Percentiles rank a stretch among this genome's conserved stretches.
These are phyloP conservation scores for Opisthocomus hoazin DNA, from an alignment of 2,113 vertebrate species.

Conservation along the genomic window DNA sequence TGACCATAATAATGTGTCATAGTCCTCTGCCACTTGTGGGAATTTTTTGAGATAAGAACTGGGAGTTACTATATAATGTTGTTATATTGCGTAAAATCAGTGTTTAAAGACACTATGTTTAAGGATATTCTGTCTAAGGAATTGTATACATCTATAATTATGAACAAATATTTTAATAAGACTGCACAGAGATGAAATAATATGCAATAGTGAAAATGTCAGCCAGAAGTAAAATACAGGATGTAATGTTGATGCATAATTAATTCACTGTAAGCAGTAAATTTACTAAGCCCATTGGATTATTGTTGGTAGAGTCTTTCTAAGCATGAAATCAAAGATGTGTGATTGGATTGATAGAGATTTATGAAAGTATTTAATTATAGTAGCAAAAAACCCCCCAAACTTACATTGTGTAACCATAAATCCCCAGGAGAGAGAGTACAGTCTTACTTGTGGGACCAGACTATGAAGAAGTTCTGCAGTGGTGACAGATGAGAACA, in stretches of 20 bases:
- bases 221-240: background rate
- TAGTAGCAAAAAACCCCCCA: too few species aligned
- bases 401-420: too few species aligned
- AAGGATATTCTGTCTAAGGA: background rate
- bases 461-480: background rate
- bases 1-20: background rate
- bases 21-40: background rate
- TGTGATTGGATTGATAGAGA: background rate
- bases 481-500: background rate
- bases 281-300: background rate
- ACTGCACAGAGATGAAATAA: background rate
- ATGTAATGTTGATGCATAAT: background rate
- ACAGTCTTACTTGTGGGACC: background rate
- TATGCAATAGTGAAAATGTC: background rate
- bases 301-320: background rate
- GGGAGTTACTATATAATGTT: background rate
- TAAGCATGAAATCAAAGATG: background rate
- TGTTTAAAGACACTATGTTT: background rate
- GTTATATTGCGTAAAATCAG: background rate
- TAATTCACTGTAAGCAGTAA: background rate
- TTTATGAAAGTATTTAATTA: background rate
- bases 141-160: background rate
- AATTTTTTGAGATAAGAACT: background rate
- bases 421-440: background rate
- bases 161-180: background rate